These are phyloP conservation scores for Origma solitaria DNA, from an alignment of 2,113 vertebrate species.

Conservation along the genomic window DNA sequence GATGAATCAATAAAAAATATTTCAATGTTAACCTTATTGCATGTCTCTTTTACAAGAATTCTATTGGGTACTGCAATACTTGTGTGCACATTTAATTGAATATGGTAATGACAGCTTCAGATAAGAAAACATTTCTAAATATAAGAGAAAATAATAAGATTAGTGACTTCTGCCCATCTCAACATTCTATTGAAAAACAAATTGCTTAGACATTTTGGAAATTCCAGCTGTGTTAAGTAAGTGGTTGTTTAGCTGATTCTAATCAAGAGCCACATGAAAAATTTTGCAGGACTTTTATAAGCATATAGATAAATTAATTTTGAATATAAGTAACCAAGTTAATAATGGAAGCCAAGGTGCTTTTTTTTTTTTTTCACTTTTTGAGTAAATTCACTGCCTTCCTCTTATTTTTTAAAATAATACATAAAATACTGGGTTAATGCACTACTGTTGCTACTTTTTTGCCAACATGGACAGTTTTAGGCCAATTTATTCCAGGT, in stretches of 20 bases:
- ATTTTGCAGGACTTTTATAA: neutral
- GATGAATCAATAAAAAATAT: neutral
- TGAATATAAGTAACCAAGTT: neutral
- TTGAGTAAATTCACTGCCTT: neutral
- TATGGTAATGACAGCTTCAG: neutral
- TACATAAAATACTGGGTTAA: neutral
- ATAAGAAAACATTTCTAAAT: neutral
- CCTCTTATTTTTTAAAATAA: neutral
- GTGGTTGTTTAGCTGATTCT: neutral
- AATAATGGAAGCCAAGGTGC: neutral
- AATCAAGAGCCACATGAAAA: neutral
- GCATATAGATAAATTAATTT: neutral
- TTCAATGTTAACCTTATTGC: neutral
- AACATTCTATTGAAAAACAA: neutral
- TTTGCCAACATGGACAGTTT: neutral
- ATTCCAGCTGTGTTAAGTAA: neutral
- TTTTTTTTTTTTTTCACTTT: neutral
- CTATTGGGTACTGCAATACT: rapidly evolving
- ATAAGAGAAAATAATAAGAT: neutral
- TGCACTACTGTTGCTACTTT: neutral
- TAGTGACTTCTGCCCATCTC: neutral
- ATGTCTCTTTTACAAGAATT: neutral
- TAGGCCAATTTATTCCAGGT: neutral
- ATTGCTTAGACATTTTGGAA: neutral
- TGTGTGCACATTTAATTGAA: neutral